These are phyloP conservation scores for Squalus acanthias DNA, from an alignment of 2,797 vertebrate genomes.

Conservation along the genomic window DNA sequence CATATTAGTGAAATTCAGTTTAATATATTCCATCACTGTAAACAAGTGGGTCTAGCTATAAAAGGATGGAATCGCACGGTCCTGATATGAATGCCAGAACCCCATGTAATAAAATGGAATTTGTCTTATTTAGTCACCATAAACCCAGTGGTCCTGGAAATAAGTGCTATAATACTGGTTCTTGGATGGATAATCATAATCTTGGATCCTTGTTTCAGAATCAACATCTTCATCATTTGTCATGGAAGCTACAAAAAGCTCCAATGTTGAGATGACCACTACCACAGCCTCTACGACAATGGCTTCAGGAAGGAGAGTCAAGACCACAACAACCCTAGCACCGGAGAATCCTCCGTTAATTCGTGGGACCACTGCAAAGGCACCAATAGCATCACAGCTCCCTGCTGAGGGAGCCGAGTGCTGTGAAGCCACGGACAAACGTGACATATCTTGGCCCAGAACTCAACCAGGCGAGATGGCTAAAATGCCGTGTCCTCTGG, in stretches of 20 bases:
- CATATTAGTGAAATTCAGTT: not conserved
- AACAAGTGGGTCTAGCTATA: no score
- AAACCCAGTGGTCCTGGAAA: not conserved
- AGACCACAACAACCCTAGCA: conserved; percentile 61
- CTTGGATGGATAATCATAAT: conserved; percentile 29
- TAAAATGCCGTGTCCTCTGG: conserved; percentile 79
- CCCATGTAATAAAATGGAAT: not conserved
- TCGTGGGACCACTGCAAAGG: conserved; percentile 56
- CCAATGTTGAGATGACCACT: conserved; percentile 52
- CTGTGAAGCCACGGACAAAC: conserved; percentile 76
- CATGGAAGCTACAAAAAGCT: conserved; percentile 65
- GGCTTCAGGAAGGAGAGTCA: conserved; percentile 57
- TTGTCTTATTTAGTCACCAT: not conserved
- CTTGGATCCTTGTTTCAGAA: conserved; percentile 59
- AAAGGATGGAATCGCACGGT: not conserved
- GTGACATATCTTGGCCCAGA: conserved; percentile 84
- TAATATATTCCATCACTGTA: not conserved
- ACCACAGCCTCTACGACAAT: conserved; percentile 61
- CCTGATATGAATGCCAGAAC: not conserved
- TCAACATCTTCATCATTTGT: conserved; percentile 74
- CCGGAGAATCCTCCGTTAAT: conserved; percentile 45
- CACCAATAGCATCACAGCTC: conserved; percentile 69
- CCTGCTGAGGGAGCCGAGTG: conserved; percentile 72
- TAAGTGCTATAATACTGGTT: not conserved
- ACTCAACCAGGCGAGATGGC: conserved; percentile 78